phyloP scores from a whole-genome alignment of 2,888 invertebrate species.

The Caenorhabditis sp. region DNA sequence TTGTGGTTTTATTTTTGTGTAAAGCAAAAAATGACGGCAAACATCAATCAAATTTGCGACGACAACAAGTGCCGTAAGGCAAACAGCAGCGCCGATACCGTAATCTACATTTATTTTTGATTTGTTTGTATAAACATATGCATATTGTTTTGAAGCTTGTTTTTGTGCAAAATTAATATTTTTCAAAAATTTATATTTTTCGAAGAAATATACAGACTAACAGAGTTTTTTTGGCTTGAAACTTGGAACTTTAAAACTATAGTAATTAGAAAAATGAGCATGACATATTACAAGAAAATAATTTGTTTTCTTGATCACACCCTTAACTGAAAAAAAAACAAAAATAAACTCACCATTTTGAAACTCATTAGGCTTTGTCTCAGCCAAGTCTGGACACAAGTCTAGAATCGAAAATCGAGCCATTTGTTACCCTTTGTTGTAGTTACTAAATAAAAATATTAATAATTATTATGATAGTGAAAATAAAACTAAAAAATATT shows the following conservation, averaged over 20 bases:
- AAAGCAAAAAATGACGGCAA: constrained; percentile 46
- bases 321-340: background rate
- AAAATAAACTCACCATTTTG: constrained; percentile 13
- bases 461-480: constrained; percentile 7
- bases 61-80: constrained; percentile 41
- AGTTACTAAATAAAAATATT: no score
- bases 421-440: constrained; percentile 18
- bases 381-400: constrained; percentile 51
- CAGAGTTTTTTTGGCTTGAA: background rate
- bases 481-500: background rate
- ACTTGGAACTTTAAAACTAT: background rate
- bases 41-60: constrained; percentile 42
- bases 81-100: background rate
- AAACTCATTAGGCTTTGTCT: constrained; percentile 6
- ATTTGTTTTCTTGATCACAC: background rate
- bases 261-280: background rate
- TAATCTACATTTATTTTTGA: background rate
- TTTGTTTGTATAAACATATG: background rate
- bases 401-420: constrained; percentile 51
- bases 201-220: no score
- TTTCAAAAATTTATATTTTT: no score
- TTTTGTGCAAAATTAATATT: background rate
- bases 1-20: constrained; percentile 5
- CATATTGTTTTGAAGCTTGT: background rate
- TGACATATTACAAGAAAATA: background rate